phyloP scores from a whole-genome alignment of 2,113 vertebrate genomes.

The Oreochromis aureus region DNA sequence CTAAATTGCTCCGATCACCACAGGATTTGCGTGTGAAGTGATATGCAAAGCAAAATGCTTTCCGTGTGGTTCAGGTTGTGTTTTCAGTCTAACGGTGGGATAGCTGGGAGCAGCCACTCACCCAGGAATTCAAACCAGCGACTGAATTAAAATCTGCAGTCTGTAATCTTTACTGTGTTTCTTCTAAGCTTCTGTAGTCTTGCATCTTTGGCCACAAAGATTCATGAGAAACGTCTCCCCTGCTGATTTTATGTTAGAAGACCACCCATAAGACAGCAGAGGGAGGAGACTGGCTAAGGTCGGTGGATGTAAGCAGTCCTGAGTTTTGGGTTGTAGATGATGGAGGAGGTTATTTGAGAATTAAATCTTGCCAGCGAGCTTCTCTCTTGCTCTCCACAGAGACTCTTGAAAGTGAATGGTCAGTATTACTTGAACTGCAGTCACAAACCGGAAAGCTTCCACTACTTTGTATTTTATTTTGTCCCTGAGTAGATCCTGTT shows the following conservation, averaged over 20 bases:
- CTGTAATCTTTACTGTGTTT: neutral
- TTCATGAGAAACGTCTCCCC: neutral
- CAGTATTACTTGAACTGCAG: neutral
- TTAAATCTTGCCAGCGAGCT: neutral
- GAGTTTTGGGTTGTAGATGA: neutral
- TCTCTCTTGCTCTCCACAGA: neutral
- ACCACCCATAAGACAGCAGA: neutral
- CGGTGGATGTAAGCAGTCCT: neutral
- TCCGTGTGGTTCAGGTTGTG: neutral
- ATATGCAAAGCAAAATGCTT: constrained; percentile 26
- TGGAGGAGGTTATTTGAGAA: neutral
- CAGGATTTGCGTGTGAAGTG: constrained; percentile 21
- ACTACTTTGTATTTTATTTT: neutral
- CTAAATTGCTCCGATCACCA: neutral
- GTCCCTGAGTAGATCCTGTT: neutral
- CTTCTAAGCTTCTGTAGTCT: neutral
- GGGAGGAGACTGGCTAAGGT: neutral
- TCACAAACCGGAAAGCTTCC: neutral
- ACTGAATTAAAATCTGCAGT: neutral
- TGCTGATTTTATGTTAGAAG: neutral
- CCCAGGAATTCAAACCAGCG: neutral
- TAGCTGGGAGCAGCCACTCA: neutral
- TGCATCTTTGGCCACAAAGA: neutral
- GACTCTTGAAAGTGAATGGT: neutral
- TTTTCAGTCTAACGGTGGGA: neutral